Evolutionary conservation across 2,888 invertebrate genomes (phyloP).

Genomic region (Thalpophila matura): DNA sequence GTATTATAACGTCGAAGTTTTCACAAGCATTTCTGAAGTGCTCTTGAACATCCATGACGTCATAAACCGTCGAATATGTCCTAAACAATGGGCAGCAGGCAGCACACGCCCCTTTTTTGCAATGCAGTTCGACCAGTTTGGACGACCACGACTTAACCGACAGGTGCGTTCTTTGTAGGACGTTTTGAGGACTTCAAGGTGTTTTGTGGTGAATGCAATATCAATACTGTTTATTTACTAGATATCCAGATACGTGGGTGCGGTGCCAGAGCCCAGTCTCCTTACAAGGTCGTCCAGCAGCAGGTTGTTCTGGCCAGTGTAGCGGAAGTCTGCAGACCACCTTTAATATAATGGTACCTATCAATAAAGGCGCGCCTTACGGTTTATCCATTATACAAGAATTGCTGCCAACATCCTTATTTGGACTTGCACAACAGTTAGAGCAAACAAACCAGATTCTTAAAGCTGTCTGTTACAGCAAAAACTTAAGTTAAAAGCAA

Average conservation of each 20-base stretch:
- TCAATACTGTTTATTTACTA: constrained; percentile 31
- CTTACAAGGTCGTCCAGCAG: constrained; percentile 60
- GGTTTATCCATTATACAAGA: constrained; percentile 57
- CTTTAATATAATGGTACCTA: constrained; percentile 61
- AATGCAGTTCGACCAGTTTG: constrained; percentile 60
- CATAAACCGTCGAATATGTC: constrained; percentile 27
- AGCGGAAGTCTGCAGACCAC: constrained; percentile 58
- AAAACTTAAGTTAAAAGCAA: constrained; percentile 26
- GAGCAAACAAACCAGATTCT: constrained; percentile 31
- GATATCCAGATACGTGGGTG: constrained; percentile 20
- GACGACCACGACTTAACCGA: constrained; percentile 32
- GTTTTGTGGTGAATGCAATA: constrained; percentile 48
- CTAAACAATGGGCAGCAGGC: constrained; percentile 55
- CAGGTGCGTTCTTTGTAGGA: constrained; percentile 61
- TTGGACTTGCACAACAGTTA: constrained; percentile 44
- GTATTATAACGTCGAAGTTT: constrained; percentile 19
- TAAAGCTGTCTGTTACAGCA: constrained; percentile 19
- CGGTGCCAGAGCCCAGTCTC: constrained; percentile 52
- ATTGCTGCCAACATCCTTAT: constrained; percentile 42
- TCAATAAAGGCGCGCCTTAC: constrained; percentile 61
- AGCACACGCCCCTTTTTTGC: constrained; percentile 61
- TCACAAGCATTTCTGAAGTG: constrained; percentile 11
- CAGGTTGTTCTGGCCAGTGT: constrained; percentile 58
- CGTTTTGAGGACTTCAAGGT: constrained; percentile 54
- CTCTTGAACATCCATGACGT: constrained; percentile 49